Conservation (phyloP, 2,113 vertebrate species). For the Danionella cerebrum region DNA sequence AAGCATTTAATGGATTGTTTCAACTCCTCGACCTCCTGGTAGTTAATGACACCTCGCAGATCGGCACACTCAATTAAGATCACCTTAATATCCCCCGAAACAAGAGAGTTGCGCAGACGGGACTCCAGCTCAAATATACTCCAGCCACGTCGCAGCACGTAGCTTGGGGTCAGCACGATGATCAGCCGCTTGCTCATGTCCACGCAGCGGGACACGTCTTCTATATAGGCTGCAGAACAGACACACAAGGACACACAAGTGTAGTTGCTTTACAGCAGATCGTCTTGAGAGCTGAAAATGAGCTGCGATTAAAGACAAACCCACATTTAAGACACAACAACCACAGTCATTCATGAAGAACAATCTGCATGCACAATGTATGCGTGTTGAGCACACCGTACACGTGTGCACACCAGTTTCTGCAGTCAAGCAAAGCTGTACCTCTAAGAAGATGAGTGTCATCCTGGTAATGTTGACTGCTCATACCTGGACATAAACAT, state of each 20-base stretch:
- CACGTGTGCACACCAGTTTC: not conserved
- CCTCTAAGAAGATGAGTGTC: conserved; percentile 71
- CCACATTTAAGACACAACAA: conserved; percentile 23
- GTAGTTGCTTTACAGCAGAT: not conserved
- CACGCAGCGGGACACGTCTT: conserved; percentile 95
- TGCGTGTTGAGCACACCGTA: not conserved
- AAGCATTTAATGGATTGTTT: conserved; percentile 97
- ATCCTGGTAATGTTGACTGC: conserved; percentile 73
- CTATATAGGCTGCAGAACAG: conserved; percentile 83
- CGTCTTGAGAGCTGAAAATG: not conserved
- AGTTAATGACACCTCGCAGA: conserved; percentile 96
- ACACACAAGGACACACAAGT: not conserved
- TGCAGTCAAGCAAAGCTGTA: conserved; percentile 51
- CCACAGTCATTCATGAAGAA: not conserved
- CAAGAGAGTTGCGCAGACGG: conserved; percentile 92
- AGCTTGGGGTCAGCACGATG: conserved; percentile 97
- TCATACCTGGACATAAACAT: conserved; percentile 75
- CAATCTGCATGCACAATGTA: not conserved
- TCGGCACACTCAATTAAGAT: conserved; percentile 97
- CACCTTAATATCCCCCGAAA: conserved; percentile 94
- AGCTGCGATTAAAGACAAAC: not conserved
- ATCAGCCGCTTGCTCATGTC: conserved; percentile 98
- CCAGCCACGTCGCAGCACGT: conserved; percentile 94
- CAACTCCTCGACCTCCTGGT: conserved; percentile 96
- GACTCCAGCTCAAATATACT: conserved; percentile 99